These are phyloP conservation scores for Doryteuthis pealeii DNA, from an alignment of 1,140 invertebrate species.

Conservation along the genomic window DNA sequence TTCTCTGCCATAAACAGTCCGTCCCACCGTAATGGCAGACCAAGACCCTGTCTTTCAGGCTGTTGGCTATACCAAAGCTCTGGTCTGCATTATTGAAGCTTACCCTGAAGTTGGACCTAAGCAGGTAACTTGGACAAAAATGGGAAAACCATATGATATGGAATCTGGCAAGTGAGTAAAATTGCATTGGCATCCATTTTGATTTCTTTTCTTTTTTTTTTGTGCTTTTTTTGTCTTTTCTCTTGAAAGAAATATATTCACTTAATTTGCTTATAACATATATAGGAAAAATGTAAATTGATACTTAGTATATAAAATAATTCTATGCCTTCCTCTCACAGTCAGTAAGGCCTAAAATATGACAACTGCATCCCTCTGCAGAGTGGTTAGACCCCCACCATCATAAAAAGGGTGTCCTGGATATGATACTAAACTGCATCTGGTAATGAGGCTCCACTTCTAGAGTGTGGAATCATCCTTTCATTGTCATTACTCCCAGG, in stretches of 20 bases:
- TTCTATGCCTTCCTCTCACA: too few relatives aligned
- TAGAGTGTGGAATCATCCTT: too few relatives aligned
- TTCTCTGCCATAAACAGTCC: neutral
- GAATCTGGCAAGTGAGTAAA: neutral
- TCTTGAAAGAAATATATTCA: neutral
- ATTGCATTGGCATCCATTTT: neutral
- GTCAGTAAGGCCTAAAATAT: too few relatives aligned
- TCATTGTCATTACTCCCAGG: too few relatives aligned
- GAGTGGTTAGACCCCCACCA: too few relatives aligned
- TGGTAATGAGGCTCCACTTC: too few relatives aligned
- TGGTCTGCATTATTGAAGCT: constrained; percentile 36
- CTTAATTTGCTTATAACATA: too few relatives aligned
- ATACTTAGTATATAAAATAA: too few relatives aligned
- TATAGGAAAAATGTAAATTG: too few relatives aligned
- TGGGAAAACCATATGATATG: constrained; percentile 4
- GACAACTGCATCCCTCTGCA: too few relatives aligned
- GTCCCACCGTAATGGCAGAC: constrained; percentile 25
- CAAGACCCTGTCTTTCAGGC: constrained; percentile 24
- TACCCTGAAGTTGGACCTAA: constrained; percentile 29
- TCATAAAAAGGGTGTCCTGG: too few relatives aligned
- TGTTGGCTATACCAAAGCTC: constrained; percentile 34
- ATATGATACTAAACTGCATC: too few relatives aligned
- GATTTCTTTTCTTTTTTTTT: neutral
- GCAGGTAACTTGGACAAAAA: constrained; percentile 30
- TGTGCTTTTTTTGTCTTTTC: neutral